A percentile compares a stretch with the other conserved stretches of the same genome.
Conservation (phyloP, 2,113 vertebrate species). For the Oryzias javanicus region DNA sequence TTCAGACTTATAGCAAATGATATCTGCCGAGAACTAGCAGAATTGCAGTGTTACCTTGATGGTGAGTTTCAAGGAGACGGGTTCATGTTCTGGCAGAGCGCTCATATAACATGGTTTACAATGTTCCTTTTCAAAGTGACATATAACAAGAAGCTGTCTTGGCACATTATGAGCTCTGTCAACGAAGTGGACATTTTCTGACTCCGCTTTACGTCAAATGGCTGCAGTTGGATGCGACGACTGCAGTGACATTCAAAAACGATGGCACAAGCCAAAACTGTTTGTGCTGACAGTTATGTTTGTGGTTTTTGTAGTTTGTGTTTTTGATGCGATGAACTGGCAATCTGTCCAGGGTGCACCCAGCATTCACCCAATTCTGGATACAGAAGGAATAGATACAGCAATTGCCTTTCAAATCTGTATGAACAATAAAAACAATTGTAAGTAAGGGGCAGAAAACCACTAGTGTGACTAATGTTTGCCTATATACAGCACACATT, state of each 20-base stretch:
- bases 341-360: background rate
- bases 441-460: too few species aligned
- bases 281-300: conserved; percentile 2
- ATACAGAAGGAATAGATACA: too few species aligned
- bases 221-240: conserved; percentile 11
- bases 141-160: conserved; percentile 45
- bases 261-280: background rate
- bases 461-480: background rate
- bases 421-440: background rate
- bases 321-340: background rate
- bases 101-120: conserved; percentile 34
- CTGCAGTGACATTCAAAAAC: conserved; percentile 2
- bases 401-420: background rate
- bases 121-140: conserved; percentile 20
- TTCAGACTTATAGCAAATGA: conserved; percentile 16
- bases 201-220: conserved; percentile 7
- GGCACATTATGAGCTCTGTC: conserved; percentile 35
- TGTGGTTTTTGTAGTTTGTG: background rate
- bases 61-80: conserved; percentile 24
- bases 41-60: conserved; percentile 27
- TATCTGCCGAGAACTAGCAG: conserved; percentile 36
- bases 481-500: conserved; percentile 7
- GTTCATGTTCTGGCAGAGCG: conserved; percentile 31
- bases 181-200: conserved; percentile 22
- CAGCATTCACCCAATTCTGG: too few species aligned